These are phyloP conservation scores for Azemiops feae DNA, from an alignment of 2,113 vertebrate species.

Conservation along the genomic window DNA sequence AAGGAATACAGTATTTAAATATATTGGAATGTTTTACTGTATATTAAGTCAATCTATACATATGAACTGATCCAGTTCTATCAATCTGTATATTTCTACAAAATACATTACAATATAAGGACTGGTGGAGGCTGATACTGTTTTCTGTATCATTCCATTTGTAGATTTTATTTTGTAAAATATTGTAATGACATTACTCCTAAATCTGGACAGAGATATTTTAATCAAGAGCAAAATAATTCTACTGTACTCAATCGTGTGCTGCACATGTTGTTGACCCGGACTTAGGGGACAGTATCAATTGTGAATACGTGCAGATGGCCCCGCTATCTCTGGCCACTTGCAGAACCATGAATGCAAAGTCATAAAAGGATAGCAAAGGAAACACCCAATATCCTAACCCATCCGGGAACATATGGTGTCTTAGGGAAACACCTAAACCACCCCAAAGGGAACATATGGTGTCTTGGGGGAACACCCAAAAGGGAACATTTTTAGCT, in stretches of 20 bases:
- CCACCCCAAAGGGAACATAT: no score
- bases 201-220: not conserved
- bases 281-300: no score
- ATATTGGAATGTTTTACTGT: not conserved
- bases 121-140: not conserved
- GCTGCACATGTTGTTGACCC: not conserved
- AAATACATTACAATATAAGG: not conserved
- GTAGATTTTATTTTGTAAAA: not conserved
- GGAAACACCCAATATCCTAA: no score
- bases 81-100: not conserved
- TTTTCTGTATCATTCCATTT: not conserved
- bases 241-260: not conserved
- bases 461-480: no score
- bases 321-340: no score
- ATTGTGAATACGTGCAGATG: no score
- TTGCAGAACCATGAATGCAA: no score
- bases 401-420: no score
- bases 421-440: no score
- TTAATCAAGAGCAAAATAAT: not conserved
- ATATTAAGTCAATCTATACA: not conserved
- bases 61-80: not conserved
- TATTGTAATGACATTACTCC: not conserved
- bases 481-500: no score
- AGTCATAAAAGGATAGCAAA: no score
- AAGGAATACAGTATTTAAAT: not conserved